Base-by-base conservation (phyloP, 2,113 vertebrate genomes). In the Eptesicus fuscus region DNA sequence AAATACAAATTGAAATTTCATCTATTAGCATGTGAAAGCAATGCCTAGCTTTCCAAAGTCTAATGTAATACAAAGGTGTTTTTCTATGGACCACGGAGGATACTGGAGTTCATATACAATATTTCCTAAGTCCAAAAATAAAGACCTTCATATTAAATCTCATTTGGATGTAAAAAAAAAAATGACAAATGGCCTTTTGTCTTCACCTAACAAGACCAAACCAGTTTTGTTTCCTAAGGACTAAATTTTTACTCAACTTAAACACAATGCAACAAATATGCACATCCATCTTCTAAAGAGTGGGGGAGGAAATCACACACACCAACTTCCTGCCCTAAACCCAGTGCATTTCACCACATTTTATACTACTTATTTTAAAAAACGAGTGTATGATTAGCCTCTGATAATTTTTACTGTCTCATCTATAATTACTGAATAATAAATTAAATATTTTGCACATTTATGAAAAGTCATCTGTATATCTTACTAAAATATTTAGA, bases 1-100 rank as follows among this genome's bases (percentile, higher is more conserved):
- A 95, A 96, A 84, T 95, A 96, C 53, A 96, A 95, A 90, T 94
- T 95, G 96, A 96, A 53, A 90, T 92, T 78, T 22, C 83, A 94
- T 40, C 92, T 85, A 96, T 96, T 97, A 93, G 65, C 93, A 97
- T 79, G 59, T 95, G 70, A 96, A 97, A 96, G 90, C 83, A 96
- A 95, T 82, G 74, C 37, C 44, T 88, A 67, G 73, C 76, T 90
- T 93, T 93, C 63, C 84, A 95, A 65, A 91, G 32, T 78, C 42
- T 70, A 71, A 91, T 87, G 92, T 94, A 95, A 96, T 76, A 96
- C 40, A 83, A 92, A 95, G 44, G 59, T 95, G 94, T 93, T 94
- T 96, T 97, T 79, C 74, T 88, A 79, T 28, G n/a, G 56, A 90
- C 93, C n/a, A 95, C 30, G 91, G 70, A 93, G 61, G 40, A 95